Conservation (phyloP, 2,797 vertebrate genomes). For the Hozukius guyotensis region DNA sequence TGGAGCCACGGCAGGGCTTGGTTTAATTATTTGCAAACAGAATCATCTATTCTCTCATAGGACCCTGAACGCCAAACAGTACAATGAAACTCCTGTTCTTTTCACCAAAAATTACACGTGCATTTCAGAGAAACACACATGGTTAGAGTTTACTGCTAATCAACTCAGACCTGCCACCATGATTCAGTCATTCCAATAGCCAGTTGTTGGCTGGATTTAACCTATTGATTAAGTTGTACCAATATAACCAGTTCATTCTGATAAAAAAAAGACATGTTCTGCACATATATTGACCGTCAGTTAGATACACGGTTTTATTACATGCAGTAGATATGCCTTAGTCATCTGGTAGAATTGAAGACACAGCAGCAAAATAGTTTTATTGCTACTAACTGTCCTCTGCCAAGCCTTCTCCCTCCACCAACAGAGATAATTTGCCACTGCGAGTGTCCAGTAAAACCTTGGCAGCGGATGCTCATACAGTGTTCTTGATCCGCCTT, state of each 20-base stretch:
- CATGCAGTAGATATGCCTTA: neutral
- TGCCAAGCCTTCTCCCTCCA: constrained; percentile 24
- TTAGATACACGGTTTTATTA: neutral
- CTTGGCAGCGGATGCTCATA: constrained; percentile 21
- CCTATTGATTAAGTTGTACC: neutral
- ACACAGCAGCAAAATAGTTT: constrained; percentile 7
- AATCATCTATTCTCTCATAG: neutral
- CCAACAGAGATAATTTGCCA: constrained; percentile 35
- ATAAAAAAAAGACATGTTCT: neutral
- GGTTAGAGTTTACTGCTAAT: neutral
- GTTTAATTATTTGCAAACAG: neutral
- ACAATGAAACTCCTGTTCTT: neutral
- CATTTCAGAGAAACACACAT: neutral
- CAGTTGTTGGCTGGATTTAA: neutral
- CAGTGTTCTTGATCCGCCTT: constrained; percentile 15
- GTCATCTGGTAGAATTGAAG: constrained; percentile 14
- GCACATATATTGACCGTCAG: neutral
- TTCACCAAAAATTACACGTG: neutral
- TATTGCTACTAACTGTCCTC: constrained; percentile 11
- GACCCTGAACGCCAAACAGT: neutral
- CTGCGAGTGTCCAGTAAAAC: constrained; percentile 16
- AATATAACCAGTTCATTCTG: neutral
- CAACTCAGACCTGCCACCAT: neutral
- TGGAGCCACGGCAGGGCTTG: neutral
- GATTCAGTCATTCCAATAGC: neutral